Evolutionary conservation across 2,797 vertebrate species (phyloP), one percentile per base, ranked within the genome.

Genomic region (Eulemur rubriventer): DNA sequence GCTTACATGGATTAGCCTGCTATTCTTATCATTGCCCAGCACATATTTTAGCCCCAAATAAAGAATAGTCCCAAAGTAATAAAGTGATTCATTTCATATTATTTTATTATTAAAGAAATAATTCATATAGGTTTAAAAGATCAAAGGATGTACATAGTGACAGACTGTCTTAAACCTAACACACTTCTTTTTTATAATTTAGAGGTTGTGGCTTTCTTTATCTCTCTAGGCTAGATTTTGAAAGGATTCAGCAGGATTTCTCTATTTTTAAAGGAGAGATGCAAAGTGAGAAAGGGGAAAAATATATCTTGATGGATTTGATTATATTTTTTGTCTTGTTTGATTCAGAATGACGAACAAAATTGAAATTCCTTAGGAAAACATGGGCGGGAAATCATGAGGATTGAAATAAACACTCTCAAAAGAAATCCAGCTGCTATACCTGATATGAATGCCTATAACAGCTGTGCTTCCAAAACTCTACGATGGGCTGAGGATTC

Each of bases 391-490:
- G 94, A 86, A 96, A 97, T 96, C 89, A 97, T 57, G 89, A 94
- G 55, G 73, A 91, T 59, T 92, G 93, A 97, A 96, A 94, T 95
- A 94, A 98, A 95, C 67, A 92, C 61, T 95, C 86, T 94, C 69
- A 70, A 86, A 93, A 96, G 95, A 87, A 94, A 94, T 59, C 73
- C 95, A 97, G 95, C 96, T 97, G 89, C n/a, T 80, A 3, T 96
- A 93, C 95, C 97, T 96, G 91, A 79, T 69, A 41, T 41, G 72
- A 96, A 95, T 91, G 72, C 35, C 2, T 50, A 2, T 55, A 72
- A 80, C 97, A 97, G 98, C 95, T 96, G 96, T 94, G 97, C 94
- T 96, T 97, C 97, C 93, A 96, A 98, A 98, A 98, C 50, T 55
- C 52, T 52, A 35, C 20, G 30, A 63, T 55, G 65, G 92, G 46